These are phyloP conservation scores for Heliothis peltigera DNA, from an alignment of 2,888 invertebrate species.

Conservation along the genomic window DNA sequence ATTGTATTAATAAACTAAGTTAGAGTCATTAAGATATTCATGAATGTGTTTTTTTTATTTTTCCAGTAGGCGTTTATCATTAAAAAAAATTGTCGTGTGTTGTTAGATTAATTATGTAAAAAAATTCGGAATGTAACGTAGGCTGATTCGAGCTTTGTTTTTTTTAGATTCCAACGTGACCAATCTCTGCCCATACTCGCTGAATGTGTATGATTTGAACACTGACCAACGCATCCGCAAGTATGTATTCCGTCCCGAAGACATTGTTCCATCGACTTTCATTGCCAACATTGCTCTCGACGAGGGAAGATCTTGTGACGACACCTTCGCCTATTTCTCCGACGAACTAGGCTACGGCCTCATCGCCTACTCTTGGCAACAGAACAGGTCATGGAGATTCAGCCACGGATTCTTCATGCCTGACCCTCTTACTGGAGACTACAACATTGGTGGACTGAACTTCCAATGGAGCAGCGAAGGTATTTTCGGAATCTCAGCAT, in stretches of 20 bases:
- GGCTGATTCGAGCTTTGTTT: slow-evolving; percentile 4
- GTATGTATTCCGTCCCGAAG: slow-evolving; percentile 92
- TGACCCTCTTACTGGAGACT: slow-evolving; percentile 94
- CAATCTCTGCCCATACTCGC: slow-evolving; percentile 94
- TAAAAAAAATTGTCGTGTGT: not conserved
- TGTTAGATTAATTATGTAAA: not conserved
- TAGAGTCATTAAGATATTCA: slow-evolving; percentile 3
- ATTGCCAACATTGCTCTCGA: slow-evolving; percentile 97
- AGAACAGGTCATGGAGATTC: slow-evolving; percentile 94
- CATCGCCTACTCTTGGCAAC: slow-evolving; percentile 94
- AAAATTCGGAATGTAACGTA: not conserved
- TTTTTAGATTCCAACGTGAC: slow-evolving; percentile 87
- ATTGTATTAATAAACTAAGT: not conserved
- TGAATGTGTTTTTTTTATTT: slow-evolving; percentile 21
- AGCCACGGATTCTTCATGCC: slow-evolving; percentile 95
- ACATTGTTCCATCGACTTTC: slow-evolving; percentile 94
- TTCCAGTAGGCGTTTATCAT: slow-evolving; percentile 25
- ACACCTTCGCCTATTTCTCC: slow-evolving; percentile 94
- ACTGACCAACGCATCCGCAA: slow-evolving; percentile 92
- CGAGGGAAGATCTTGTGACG: slow-evolving; percentile 93
- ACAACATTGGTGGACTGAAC: slow-evolving; percentile 94
- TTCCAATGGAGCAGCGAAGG: slow-evolving; percentile 96
- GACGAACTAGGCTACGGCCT: slow-evolving; percentile 96
- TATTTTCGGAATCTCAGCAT: slow-evolving; percentile 94
- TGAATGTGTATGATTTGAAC: slow-evolving; percentile 94